phyloP scores from a whole-genome alignment of 2,113 vertebrate genomes.

The Rhadina sibilatrix region DNA sequence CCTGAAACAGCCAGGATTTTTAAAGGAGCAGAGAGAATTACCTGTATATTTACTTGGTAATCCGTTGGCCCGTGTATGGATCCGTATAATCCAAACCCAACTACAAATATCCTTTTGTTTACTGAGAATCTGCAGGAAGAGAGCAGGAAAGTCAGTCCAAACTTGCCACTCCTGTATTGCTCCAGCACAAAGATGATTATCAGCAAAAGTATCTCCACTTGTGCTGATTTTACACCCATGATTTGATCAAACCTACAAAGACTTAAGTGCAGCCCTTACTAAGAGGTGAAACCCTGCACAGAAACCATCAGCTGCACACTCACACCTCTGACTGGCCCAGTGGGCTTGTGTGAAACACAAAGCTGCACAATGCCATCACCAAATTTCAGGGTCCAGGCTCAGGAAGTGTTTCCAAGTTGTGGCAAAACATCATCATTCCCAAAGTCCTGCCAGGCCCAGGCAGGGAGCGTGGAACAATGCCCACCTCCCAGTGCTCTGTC shows the following conservation, averaged over 20 bases:
- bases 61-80: conserved; percentile 95
- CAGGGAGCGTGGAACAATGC: background rate
- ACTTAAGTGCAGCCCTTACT: background rate
- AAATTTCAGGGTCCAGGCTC: background rate
- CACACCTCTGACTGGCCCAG: background rate
- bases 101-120: conserved; percentile 93
- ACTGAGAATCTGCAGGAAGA: conserved; percentile 85
- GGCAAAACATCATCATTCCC: background rate
- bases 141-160: background rate
- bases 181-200: background rate
- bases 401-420: background rate
- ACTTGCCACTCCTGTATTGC: background rate
- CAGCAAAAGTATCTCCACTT: background rate
- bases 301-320: background rate
- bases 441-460: rapidly evolving
- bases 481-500: background rate
- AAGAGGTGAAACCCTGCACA: background rate
- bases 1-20: background rate
- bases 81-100: conserved; percentile 93
- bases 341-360: background rate
- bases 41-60: conserved; percentile 98
- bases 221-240: background rate
- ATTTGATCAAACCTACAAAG: background rate
- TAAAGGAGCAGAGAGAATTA: background rate
- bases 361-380: background rate